Conservation (phyloP, 2,797 vertebrate genomes). For the Eulemur mongoz region DNA sequence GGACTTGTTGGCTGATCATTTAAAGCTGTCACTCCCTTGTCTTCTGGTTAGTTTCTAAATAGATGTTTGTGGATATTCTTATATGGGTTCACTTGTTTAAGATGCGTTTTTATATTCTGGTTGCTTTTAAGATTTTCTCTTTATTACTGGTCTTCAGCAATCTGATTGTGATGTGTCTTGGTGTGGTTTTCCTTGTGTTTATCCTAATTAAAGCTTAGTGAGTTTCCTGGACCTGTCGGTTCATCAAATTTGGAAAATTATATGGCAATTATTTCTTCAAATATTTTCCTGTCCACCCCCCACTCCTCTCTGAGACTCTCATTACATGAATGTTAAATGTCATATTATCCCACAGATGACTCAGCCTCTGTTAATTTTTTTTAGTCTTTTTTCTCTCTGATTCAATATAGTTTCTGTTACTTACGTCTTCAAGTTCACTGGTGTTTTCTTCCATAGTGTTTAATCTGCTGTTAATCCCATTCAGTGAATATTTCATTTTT, state of each 20-base stretch:
- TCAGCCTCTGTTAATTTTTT: background rate
- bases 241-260: slow-evolving; percentile 8
- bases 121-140: background rate
- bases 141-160: background rate
- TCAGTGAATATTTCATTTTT: slow-evolving; percentile 17
- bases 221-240: background rate
- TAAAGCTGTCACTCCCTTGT: background rate
- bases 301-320: background rate
- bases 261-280: slow-evolving; percentile 22
- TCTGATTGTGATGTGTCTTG: background rate
- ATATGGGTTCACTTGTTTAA: background rate
- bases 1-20: background rate
- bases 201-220: background rate
- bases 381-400: background rate
- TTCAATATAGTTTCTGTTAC: background rate
- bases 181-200: background rate
- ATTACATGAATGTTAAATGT: background rate
- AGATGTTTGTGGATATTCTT: background rate
- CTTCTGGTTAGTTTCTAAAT: background rate
- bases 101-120: background rate
- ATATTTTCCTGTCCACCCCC: background rate
- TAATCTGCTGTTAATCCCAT: background rate
- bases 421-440: slow-evolving; percentile 3
- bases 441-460: slow-evolving; percentile 5
- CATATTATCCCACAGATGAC: background rate